These are phyloP conservation scores for Pseudococcus viburni DNA, from an alignment of 2,888 invertebrate genomes.

Conservation along the genomic window DNA sequence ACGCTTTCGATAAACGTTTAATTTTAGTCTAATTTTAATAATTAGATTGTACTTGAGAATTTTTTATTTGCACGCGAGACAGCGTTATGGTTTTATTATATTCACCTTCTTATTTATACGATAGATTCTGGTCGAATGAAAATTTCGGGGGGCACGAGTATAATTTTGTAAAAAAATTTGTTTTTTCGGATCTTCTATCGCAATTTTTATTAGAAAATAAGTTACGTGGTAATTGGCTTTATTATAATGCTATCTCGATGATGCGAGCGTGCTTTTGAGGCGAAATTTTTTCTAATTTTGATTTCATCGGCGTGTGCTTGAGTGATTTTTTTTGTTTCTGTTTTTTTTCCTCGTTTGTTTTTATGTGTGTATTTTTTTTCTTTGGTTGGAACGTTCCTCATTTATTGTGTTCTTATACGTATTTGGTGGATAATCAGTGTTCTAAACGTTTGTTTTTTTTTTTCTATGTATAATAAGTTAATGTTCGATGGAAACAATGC, in stretches of 20 bases:
- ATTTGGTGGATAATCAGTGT: conserved; percentile 45
- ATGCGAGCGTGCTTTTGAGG: background rate
- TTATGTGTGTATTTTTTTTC: background rate
- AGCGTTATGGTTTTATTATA: conserved; percentile 8
- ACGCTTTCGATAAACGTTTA: conserved; percentile 3
- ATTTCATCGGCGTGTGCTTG: conserved; percentile 5
- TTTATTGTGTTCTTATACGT: conserved; percentile 53
- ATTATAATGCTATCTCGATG: background rate
- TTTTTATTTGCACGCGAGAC: conserved; percentile 31
- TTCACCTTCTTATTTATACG: background rate
- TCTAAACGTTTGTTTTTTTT: conserved; percentile 37
- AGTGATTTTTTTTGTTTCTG: conserved; percentile 5
- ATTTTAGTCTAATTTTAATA: conserved; percentile 38
- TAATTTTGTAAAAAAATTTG: background rate
- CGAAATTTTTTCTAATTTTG: background rate
- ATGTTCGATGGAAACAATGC: conserved; percentile 49
- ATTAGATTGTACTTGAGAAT: conserved; percentile 18
- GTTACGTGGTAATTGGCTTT: background rate
- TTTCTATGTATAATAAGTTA: conserved; percentile 31
- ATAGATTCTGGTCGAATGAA: background rate
- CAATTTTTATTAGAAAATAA: background rate
- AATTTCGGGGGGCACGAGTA: too few species aligned
- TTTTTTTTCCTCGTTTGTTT: conserved; percentile 4
- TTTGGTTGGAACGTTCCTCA: conserved; percentile 28
- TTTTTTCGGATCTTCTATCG: background rate